phyloP scores from a whole-genome alignment of 2,888 invertebrate species.

The Nebria brevicollis region DNA sequence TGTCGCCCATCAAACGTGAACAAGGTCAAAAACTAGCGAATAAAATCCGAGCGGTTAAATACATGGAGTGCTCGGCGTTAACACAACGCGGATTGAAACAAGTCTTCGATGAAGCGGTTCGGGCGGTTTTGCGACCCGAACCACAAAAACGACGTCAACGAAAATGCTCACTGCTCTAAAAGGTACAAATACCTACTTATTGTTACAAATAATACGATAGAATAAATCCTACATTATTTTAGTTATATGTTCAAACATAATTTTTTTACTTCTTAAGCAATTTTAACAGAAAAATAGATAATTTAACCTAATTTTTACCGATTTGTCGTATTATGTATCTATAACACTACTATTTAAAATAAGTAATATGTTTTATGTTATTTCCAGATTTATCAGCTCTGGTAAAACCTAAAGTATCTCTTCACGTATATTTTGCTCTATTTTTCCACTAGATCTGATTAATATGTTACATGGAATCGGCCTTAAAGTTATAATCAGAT shows the following conservation, averaged over 20 bases:
- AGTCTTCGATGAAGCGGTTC: conserved; percentile 98
- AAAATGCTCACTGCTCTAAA: conserved; percentile 76
- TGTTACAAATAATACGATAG: not conserved
- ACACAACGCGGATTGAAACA: conserved; percentile 98
- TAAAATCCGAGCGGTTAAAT: conserved; percentile 98
- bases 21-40: conserved; percentile 98
- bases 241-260: not conserved
- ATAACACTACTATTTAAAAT: not conserved
- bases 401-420: conserved; percentile 7
- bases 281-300: not conserved
- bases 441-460: conserved; percentile 31
- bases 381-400: conserved; percentile 21
- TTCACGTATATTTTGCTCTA: conserved; percentile 34
- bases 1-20: conserved; percentile 95
- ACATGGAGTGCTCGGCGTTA: conserved; percentile 99
- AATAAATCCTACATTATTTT: not conserved
- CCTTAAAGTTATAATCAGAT: conserved; percentile 24
- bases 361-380: not conserved
- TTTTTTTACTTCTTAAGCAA: not conserved
- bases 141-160: conserved; percentile 94
- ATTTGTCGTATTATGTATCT: not conserved
- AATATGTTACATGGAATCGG: conserved; percentile 25
- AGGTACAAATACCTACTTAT: not conserved
- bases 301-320: too few relatives aligned
- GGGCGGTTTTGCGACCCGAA: conserved; percentile 96